phyloP scores from a whole-genome alignment of 2,888 invertebrate genomes.

The Tridacna crocea region DNA sequence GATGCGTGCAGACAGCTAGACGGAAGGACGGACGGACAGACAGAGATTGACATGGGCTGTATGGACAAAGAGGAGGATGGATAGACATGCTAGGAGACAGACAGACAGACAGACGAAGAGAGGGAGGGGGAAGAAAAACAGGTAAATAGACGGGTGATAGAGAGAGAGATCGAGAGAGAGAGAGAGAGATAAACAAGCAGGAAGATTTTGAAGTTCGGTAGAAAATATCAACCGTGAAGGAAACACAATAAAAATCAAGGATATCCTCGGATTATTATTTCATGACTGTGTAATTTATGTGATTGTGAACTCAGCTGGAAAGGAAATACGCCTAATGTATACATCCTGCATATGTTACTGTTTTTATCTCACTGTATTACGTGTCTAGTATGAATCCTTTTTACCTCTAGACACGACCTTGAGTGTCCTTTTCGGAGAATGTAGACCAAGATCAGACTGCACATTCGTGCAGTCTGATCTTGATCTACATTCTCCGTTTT shows the following conservation, averaged over 20 bases:
- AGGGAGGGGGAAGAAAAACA: too few relatives aligned
- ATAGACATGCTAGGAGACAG: too few relatives aligned
- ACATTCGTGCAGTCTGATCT: not conserved
- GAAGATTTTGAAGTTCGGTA: too few relatives aligned
- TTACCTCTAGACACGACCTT: not conserved
- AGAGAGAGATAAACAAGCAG: too few relatives aligned
- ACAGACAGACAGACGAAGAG: too few relatives aligned
- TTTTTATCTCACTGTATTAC: not conserved
- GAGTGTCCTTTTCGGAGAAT: not conserved
- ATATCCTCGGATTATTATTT: not conserved
- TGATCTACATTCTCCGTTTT: not conserved
- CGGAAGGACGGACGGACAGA: too few relatives aligned
- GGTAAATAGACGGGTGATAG: too few relatives aligned
- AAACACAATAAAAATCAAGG: not conserved
- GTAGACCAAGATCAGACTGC: not conserved
- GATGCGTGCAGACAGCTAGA: too few relatives aligned
- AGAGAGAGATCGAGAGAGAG: too few relatives aligned
- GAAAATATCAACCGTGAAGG: too few relatives aligned
- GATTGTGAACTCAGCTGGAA: not conserved
- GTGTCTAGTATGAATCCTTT: not conserved
- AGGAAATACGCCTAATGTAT: not conserved
- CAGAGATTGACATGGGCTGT: too few relatives aligned
- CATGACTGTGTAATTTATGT: not conserved
- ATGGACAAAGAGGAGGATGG: too few relatives aligned
- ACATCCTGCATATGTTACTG: not conserved